Conservation (phyloP, 1,140 invertebrate species). For the Chelonus insularis region DNA sequence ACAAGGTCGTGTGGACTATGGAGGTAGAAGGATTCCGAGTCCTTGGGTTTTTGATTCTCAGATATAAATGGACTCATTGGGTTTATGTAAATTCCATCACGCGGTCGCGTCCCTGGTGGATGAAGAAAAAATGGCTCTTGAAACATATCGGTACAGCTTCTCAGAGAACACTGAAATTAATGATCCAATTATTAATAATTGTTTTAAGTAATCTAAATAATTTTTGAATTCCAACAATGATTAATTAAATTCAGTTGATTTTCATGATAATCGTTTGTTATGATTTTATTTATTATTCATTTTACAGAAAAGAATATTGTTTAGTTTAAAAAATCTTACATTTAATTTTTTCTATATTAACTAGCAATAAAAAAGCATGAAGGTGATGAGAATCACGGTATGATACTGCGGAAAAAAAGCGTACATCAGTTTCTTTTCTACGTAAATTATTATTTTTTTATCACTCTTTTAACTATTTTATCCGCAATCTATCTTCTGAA, state of each 20-base stretch:
- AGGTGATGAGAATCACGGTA: conserved; percentile 21
- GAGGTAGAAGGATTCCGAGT: conserved; percentile 78
- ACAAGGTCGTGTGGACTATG: conserved; percentile 77
- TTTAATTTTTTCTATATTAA: neutral
- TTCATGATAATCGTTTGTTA: no score
- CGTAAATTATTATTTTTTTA: neutral
- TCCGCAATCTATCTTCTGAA: no score
- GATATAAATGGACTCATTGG: conserved; percentile 66
- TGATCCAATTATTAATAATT: neutral
- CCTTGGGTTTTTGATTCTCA: conserved; percentile 45
- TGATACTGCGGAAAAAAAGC: conserved; percentile 18
- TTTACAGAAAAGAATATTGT: neutral
- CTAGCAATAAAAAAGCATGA: neutral
- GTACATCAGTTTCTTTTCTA: conserved; percentile 3
- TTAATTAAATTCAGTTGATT: no score
- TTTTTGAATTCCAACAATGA: no score
- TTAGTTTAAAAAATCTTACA: conserved; percentile 1
- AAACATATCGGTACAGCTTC: conserved; percentile 51
- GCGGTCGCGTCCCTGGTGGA: conserved; percentile 61
- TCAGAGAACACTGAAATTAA: conserved; percentile 45
- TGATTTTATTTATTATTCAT: neutral
- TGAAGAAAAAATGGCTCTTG: conserved; percentile 59
- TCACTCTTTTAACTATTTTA: no score
- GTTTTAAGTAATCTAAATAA: neutral
- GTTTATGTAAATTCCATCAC: conserved; percentile 80